Evolutionary conservation across 1,140 invertebrate genomes (phyloP).

Genomic region (Heliconius hewitsoni): DNA sequence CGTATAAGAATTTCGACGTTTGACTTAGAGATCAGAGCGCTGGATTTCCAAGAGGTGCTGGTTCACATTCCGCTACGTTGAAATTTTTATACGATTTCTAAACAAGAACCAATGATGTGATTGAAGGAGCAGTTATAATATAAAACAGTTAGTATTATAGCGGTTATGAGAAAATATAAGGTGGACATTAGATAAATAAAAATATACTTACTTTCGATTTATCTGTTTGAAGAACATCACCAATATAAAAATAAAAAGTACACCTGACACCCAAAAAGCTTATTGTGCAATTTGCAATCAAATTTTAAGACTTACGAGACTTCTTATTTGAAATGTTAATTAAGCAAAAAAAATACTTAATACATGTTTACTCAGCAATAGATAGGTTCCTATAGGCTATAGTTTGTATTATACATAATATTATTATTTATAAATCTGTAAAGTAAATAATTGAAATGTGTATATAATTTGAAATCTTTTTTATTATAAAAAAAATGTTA

Average conservation of each 20-base stretch:
- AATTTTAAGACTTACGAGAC: neutral
- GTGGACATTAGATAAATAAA: conserved; percentile 19
- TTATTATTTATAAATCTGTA: too few relatives aligned
- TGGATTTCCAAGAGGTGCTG: too few relatives aligned
- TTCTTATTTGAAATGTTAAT: neutral
- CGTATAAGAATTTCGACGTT: too few relatives aligned
- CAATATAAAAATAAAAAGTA: conserved; percentile 21
- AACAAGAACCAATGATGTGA: neutral
- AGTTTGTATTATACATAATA: too few relatives aligned
- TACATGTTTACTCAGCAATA: neutral
- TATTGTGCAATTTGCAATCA: conserved; percentile 21
- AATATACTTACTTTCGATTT: conserved; percentile 36
- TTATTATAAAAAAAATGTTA: too few relatives aligned
- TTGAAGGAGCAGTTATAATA: conserved; percentile 7
- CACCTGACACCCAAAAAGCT: conserved; percentile 37
- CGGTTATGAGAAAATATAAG: conserved; percentile 7
- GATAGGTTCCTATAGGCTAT: neutral
- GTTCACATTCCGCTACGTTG: too few relatives aligned
- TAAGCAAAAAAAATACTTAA: conserved; percentile 2
- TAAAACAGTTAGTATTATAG: conserved; percentile 17
- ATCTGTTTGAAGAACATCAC: conserved; percentile 25
- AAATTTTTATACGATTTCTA: too few relatives aligned
- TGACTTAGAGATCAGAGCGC: too few relatives aligned
- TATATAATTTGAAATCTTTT: too few relatives aligned
- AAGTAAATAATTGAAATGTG: too few relatives aligned